Evolutionary conservation across 2,113 vertebrate species (phyloP).

Genomic region (Campylorhamphus procurvoides): DNA sequence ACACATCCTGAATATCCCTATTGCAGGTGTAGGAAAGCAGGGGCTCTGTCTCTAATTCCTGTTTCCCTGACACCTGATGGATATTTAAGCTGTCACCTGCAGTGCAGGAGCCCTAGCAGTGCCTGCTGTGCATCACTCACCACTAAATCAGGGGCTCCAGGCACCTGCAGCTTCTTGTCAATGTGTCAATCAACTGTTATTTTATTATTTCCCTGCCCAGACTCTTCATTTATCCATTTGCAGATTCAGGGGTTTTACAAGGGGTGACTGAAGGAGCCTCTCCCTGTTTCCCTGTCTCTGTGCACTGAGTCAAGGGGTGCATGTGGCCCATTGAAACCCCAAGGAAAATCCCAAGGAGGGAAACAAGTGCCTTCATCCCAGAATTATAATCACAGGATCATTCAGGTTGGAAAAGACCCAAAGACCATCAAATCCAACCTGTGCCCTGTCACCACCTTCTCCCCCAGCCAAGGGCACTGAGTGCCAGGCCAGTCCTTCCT

Average conservation of each 20-base stretch:
- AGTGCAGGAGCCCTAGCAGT: neutral
- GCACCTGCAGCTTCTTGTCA: neutral
- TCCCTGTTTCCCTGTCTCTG: neutral
- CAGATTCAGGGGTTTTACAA: neutral
- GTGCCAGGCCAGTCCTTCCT: neutral
- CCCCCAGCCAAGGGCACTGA: neutral
- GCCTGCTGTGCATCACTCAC: neutral
- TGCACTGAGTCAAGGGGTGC: accelerated
- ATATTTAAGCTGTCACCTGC: neutral
- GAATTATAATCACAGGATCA: neutral
- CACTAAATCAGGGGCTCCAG: neutral
- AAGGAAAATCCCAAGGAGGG: neutral
- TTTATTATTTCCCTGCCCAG: neutral
- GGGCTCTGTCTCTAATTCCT: neutral
- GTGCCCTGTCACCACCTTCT: neutral
- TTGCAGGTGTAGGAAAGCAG: neutral
- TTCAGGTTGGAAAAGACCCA: neutral
- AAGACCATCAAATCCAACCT: neutral
- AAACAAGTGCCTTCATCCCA: neutral
- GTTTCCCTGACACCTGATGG: neutral
- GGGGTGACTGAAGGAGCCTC: neutral
- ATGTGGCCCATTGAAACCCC: accelerated
- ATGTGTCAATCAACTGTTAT: neutral
- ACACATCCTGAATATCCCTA: neutral
- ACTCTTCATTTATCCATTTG: neutral